A percentile compares a stretch with the other conserved stretches of the same genome.
Conservation (phyloP, 1,140 invertebrate genomes). For the Gryllus bimaculatus region DNA sequence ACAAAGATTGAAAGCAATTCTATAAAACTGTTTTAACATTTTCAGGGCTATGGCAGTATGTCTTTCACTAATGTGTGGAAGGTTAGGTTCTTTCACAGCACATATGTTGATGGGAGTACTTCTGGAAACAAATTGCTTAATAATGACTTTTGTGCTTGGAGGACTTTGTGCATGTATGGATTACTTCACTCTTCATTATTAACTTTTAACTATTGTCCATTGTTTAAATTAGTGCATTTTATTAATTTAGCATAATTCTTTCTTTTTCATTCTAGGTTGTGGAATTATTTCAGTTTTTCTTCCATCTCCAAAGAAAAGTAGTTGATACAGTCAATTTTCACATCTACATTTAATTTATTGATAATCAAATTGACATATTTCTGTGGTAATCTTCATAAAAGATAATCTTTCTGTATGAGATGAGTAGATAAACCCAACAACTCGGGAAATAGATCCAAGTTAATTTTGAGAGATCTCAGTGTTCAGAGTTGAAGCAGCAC, state of each 20-base stretch:
- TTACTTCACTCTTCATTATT: too few relatives aligned
- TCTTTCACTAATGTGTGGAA: neutral
- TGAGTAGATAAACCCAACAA: too few relatives aligned
- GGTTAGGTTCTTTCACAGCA: neutral
- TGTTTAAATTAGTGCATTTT: neutral
- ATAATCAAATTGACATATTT: too few relatives aligned
- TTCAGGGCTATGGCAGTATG: neutral
- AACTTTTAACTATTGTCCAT: neutral
- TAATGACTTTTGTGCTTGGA: neutral
- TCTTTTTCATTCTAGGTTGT: neutral
- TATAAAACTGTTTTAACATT: neutral
- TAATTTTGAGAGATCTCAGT: too few relatives aligned
- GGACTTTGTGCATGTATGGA: neutral
- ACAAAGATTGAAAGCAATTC: neutral
- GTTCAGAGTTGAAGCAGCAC: too few relatives aligned
- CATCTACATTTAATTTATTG: too few relatives aligned
- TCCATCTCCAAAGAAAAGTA: neutral
- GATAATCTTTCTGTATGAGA: too few relatives aligned
- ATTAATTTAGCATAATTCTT: neutral
- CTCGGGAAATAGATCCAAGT: too few relatives aligned
- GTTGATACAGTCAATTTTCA: too few relatives aligned
- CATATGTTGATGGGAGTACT: neutral
- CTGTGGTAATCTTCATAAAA: too few relatives aligned
- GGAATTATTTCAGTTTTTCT: neutral
- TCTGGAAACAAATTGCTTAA: neutral